Percentiles rank a stretch among this genome's conserved stretches.
Evolutionary conservation across 2,888 invertebrate species (phyloP).

Genomic region (Strigamia maritima): DNA sequence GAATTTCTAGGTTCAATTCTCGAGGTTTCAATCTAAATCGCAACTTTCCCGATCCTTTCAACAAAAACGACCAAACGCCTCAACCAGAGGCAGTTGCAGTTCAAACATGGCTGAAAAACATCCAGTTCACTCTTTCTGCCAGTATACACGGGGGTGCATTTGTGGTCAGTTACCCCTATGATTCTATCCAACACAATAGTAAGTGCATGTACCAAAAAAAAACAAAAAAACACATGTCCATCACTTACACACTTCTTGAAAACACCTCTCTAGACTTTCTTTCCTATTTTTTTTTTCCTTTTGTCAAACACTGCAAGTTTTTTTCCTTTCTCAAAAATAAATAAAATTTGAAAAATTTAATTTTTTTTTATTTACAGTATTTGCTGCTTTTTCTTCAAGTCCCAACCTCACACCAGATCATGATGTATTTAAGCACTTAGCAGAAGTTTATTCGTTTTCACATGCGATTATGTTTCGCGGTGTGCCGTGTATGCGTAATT

Average conservation of each 20-base stretch:
- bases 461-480: constrained; percentile 86
- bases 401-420: constrained; percentile 84
- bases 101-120: constrained; percentile 88
- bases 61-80: constrained; percentile 72
- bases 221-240: neutral
- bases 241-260: neutral
- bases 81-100: constrained; percentile 95
- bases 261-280: neutral
- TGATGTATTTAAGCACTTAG: constrained; percentile 83
- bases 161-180: constrained; percentile 97
- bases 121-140: constrained; percentile 88
- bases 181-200: constrained; percentile 91
- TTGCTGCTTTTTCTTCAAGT: constrained; percentile 39
- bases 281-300: neutral
- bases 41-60: constrained; percentile 94
- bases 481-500: constrained; percentile 63
- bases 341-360: neutral
- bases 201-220: constrained; percentile 54
- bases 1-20: constrained; percentile 68
- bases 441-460: constrained; percentile 77
- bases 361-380: constrained; percentile 37
- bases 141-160: constrained; percentile 91
- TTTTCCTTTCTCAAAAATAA: neutral
- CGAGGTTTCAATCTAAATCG: constrained; percentile 87
- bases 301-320: neutral